Evolutionary conservation across 2,797 vertebrate species (phyloP).

Genomic region (Lacerta viridis): DNA sequence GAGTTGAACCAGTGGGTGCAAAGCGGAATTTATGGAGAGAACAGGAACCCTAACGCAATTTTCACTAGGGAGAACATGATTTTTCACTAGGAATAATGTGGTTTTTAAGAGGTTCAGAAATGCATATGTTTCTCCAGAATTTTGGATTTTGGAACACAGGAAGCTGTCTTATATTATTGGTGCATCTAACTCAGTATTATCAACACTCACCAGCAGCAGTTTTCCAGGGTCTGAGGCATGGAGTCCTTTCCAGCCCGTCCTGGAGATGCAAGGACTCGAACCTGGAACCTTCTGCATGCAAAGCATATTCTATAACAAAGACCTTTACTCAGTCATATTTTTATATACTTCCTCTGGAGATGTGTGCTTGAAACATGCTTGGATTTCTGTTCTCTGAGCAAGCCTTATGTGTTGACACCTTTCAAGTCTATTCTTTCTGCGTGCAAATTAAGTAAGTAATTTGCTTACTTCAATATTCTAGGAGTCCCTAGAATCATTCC

Average conservation of each 20-base stretch:
- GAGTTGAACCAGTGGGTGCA: background rate
- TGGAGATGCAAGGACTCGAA: too few species aligned
- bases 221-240: too few species aligned
- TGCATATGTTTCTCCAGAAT: background rate
- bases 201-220: too few species aligned
- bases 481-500: background rate
- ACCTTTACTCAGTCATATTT: background rate
- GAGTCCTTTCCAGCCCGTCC: too few species aligned
- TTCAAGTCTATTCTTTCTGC: background rate
- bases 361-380: background rate
- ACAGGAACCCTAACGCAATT: background rate
- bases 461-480: background rate
- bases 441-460: background rate
- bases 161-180: too few species aligned
- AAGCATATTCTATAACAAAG: too few species aligned
- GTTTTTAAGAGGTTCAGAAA: background rate
- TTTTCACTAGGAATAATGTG: background rate
- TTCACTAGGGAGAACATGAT: background rate
- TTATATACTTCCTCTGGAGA: background rate
- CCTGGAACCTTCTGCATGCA: too few species aligned
- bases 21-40: background rate
- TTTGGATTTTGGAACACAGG: background rate
- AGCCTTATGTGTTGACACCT: background rate
- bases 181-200: too few species aligned
- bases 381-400: background rate